These are phyloP conservation scores for Hetaerina titia DNA, from an alignment of 2,888 invertebrate genomes.

Conservation along the genomic window DNA sequence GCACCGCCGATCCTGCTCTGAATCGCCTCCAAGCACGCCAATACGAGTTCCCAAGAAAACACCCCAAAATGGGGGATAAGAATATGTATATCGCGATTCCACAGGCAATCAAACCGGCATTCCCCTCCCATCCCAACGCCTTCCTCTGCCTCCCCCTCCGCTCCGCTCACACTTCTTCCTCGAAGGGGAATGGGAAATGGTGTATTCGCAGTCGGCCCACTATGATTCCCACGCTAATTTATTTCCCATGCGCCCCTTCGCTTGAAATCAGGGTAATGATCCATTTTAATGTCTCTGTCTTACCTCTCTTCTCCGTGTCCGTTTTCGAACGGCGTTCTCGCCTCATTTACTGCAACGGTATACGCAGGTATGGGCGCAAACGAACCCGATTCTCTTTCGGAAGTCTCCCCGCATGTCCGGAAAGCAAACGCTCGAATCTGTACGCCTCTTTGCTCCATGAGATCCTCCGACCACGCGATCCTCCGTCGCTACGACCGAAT, in stretches of 20 bases:
- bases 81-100: constrained; percentile 50
- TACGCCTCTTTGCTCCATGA: background rate
- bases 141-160: background rate
- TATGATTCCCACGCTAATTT: constrained; percentile 50
- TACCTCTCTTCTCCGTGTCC: background rate
- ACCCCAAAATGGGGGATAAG: constrained; percentile 51
- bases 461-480: background rate
- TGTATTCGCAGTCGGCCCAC: background rate
- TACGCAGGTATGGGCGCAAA: too few relatives aligned
- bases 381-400: too few relatives aligned
- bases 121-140: background rate
- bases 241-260: background rate
- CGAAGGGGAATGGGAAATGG: background rate
- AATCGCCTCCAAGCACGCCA: constrained; percentile 38
- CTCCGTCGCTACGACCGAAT: background rate
- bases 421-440: too few relatives aligned
- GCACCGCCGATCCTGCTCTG: background rate
- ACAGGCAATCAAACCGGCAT: constrained; percentile 8
- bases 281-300: constrained; percentile 44
- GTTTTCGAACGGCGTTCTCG: too few relatives aligned
- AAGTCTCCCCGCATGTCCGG: too few relatives aligned
- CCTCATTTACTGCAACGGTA: too few relatives aligned
- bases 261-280: background rate
- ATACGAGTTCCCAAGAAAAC: constrained; percentile 37
- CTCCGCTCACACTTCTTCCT: background rate